A percentile compares a stretch with the other conserved stretches of the same genome.
Evolutionary conservation across 2,113 vertebrate genomes (phyloP).

Genomic region (Siniperca chuatsi): DNA sequence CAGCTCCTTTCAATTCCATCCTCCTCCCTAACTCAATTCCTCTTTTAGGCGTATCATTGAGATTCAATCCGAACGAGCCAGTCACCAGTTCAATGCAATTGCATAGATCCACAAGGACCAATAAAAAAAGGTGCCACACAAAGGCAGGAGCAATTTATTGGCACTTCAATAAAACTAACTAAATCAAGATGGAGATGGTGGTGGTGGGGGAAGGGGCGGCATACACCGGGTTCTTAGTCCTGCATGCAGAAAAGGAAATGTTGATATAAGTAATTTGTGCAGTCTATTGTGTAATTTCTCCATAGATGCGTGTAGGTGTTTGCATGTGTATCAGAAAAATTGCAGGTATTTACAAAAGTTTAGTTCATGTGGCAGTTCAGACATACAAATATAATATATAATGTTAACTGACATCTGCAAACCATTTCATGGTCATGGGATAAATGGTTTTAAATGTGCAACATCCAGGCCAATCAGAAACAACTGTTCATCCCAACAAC

Average conservation of each 20-base stretch:
- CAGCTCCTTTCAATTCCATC: slow-evolving; percentile 13
- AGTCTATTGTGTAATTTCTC: not conserved
- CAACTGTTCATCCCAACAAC: not conserved
- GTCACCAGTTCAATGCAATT: slow-evolving; percentile 36
- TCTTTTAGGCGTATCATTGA: slow-evolving; percentile 45
- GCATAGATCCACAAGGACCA: slow-evolving; percentile 49
- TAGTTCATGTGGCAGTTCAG: not conserved
- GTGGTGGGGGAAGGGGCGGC: not conserved
- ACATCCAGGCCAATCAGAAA: not conserved
- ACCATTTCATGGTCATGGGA: not conserved
- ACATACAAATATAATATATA: not conserved
- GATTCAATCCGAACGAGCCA: slow-evolving; percentile 35
- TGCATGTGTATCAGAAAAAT: not conserved
- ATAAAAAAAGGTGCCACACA: slow-evolving; percentile 50
- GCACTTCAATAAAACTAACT: slow-evolving; percentile 56
- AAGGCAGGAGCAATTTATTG: slow-evolving; percentile 59
- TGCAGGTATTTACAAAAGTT: not conserved
- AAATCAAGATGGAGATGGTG: slow-evolving; percentile 46
- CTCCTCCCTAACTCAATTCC: slow-evolving; percentile 41
- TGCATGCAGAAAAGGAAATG: slow-evolving; percentile 1
- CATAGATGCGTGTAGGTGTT: not conserved
- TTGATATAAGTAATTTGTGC: not conserved
- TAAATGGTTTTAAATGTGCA: slow-evolving; percentile 3
- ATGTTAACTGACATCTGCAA: not conserved
- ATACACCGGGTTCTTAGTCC: not conserved